Conservation (phyloP, 2,113 vertebrate genomes). For the Pelusios castaneus region DNA sequence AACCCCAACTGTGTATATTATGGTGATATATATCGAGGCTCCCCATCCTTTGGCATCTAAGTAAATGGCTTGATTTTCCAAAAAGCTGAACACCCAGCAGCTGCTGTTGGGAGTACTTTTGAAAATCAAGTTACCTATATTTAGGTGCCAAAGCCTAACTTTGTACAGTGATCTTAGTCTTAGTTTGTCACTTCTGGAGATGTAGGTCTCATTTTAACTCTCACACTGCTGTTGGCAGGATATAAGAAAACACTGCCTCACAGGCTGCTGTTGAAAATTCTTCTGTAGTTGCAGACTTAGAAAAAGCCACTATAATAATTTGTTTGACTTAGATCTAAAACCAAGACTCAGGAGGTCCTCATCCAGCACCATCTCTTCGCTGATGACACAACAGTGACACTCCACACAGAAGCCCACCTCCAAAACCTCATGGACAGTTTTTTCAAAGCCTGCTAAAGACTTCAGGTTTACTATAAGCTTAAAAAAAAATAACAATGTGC, state of each 20-base stretch:
- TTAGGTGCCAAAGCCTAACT: neutral
- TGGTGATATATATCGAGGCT: no score
- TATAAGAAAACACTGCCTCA: neutral
- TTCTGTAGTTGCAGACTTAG: fast-evolving
- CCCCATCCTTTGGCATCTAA: no score
- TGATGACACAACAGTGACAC: no score
- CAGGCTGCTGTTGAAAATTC: neutral
- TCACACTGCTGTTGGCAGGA: neutral
- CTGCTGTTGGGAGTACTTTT: neutral
- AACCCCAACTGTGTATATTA: neutral
- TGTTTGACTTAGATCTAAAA: neutral
- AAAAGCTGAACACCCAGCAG: no score
- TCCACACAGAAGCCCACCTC: no score
- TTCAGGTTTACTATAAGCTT: no score
- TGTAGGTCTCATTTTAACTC: neutral
- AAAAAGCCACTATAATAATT: neutral
- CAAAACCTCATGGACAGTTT: no score
- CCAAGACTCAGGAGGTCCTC: no score
- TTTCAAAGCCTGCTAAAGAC: no score
- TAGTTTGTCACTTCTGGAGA: neutral
- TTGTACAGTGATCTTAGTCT: neutral
- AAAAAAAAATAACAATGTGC: no score
- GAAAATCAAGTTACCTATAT: neutral
- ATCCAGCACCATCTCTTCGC: no score
- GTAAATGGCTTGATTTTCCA: no score